phyloP scores from a whole-genome alignment of 2,888 invertebrate genomes.

The Dolichopus griseipennis region DNA sequence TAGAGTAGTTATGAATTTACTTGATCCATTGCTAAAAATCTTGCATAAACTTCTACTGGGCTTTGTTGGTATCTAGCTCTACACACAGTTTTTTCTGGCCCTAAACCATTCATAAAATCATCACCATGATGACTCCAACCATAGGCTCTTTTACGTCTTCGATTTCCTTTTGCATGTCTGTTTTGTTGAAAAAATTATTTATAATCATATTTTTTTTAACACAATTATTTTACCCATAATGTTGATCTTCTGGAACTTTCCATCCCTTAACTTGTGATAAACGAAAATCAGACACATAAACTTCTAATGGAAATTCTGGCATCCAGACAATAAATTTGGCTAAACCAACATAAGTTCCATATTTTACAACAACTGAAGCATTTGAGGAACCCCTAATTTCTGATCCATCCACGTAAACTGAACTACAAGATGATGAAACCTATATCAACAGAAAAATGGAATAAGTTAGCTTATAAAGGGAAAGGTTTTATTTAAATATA shows the following conservation, averaged over 20 bases:
- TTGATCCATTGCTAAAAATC: conserved; percentile 85
- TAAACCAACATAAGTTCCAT: conserved; percentile 80
- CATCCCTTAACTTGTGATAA: conserved; percentile 91
- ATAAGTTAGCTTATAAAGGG: background rate
- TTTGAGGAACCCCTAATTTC: conserved; percentile 91
- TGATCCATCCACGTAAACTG: conserved; percentile 92
- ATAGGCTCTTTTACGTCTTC: conserved; percentile 53
- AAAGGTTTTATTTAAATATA: background rate
- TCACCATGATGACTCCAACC: conserved; percentile 51
- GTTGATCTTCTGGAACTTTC: conserved; percentile 77
- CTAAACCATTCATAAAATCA: conserved; percentile 56
- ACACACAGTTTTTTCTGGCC: conserved; percentile 54
- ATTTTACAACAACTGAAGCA: conserved; percentile 86
- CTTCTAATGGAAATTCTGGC: conserved; percentile 88
- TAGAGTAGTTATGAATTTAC: conserved; percentile 24
- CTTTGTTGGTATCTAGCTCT: conserved; percentile 84
- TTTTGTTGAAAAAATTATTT: conserved; percentile 12
- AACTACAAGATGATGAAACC: conserved; percentile 94
- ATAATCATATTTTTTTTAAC: background rate
- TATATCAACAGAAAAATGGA: conserved; percentile 36
- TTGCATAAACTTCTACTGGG: conserved; percentile 83
- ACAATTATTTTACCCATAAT: conserved; percentile 36
- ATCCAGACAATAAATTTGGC: conserved; percentile 93
- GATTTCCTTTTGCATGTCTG: conserved; percentile 46
- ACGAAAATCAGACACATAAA: conserved; percentile 78